Conservation (phyloP, 2,113 vertebrate genomes). For the Malurus cyaneus region DNA sequence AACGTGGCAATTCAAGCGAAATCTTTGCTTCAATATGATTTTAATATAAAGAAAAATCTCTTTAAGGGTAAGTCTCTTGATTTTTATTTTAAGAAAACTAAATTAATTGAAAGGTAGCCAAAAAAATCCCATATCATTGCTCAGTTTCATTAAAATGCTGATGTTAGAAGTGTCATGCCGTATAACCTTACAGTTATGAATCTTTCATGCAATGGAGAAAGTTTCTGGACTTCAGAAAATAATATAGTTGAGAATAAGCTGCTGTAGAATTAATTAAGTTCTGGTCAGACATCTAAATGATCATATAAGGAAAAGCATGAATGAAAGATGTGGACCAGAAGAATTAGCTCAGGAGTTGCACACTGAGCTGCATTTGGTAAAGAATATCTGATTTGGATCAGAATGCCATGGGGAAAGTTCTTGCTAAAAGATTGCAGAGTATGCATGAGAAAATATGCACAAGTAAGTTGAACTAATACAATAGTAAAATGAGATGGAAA, state of each 20-base stretch:
- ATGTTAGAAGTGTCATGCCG: not conserved
- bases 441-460: not conserved
- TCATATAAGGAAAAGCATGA: not conserved
- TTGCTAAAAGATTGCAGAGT: not conserved
- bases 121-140: not conserved
- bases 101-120: constrained; percentile 18
- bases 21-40: not conserved
- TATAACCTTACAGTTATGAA: not conserved
- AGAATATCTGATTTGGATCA: not conserved
- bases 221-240: constrained; percentile 1
- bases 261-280: not conserved
- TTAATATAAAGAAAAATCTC: not conserved
- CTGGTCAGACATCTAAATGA: not conserved
- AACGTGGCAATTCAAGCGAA: not conserved
- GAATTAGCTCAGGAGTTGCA: not conserved
- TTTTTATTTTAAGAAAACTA: not conserved
- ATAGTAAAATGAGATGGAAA: not conserved
- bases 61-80: not conserved
- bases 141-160: constrained; percentile 13
- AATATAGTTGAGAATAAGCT: not conserved
- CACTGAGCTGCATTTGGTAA: not conserved
- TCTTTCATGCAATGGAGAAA: not conserved
- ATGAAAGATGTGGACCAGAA: not conserved
- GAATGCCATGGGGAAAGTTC: not conserved
- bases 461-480: not conserved